Conservation (phyloP, 1,140 invertebrate species). For the Drosophila quadrilineata region DNA sequence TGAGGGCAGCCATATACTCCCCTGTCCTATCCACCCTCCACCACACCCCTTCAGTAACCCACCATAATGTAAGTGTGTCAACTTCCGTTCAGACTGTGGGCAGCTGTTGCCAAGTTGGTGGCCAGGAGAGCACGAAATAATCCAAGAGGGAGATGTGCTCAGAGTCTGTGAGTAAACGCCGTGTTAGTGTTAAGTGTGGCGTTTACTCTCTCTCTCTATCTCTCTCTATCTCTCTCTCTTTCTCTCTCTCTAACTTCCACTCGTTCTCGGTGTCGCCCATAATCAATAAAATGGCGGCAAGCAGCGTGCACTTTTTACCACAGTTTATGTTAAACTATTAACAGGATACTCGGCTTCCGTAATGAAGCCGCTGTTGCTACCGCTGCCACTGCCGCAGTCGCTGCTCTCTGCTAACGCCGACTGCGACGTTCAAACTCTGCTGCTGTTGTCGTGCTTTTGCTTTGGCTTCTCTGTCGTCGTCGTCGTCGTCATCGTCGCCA, state of each 20-base stretch:
- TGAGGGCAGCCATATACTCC: not conserved
- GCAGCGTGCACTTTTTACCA: constrained; percentile 61
- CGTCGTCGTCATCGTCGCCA: not conserved
- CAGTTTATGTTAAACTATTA: constrained; percentile 78
- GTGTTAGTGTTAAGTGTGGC: constrained; percentile 24
- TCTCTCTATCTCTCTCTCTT: too few species aligned
- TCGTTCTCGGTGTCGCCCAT: constrained; percentile 27
- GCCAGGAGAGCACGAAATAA: not conserved
- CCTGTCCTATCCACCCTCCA: too few species aligned
- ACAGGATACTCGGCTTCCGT: constrained; percentile 68
- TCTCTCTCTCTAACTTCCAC: too few species aligned
- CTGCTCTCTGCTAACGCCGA: not conserved
- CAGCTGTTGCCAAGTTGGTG: not conserved
- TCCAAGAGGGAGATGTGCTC: too few species aligned
- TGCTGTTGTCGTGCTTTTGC: not conserved
- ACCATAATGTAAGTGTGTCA: constrained; percentile 52
- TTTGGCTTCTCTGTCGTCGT: not conserved
- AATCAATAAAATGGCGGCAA: constrained; percentile 61
- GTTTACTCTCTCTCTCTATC: too few species aligned
- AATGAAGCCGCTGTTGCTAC: constrained; percentile 62
- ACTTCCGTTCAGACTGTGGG: constrained; percentile 44
- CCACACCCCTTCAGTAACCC: too few species aligned
- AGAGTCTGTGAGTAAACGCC: constrained; percentile 25
- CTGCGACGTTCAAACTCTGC: not conserved
- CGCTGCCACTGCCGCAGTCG: constrained; percentile 37